Conservation (phyloP, 2,797 vertebrate genomes). For the Enteromius mattozi region DNA sequence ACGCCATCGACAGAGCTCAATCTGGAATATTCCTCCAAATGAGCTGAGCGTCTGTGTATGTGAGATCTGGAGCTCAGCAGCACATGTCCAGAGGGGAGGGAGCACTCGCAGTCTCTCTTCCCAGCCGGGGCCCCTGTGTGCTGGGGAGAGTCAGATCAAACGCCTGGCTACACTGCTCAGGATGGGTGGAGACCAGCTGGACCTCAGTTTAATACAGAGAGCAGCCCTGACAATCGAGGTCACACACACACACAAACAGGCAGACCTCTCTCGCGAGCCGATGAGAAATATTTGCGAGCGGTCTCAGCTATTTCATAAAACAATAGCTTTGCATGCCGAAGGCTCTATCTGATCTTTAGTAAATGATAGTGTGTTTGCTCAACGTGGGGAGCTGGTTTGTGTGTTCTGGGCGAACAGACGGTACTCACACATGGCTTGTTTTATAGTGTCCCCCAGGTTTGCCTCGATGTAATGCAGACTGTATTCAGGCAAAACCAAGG, state of each 20-base stretch:
- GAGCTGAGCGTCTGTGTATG: constrained; percentile 1
- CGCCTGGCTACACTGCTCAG: constrained; percentile 35
- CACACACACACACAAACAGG: constrained; percentile 26
- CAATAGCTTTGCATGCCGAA: constrained; percentile 26
- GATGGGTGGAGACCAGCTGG: constrained; percentile 54
- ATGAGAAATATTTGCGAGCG: constrained; percentile 21
- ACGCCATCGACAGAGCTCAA: constrained; percentile 13
- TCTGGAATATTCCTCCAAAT: background rate
- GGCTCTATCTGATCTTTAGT: constrained; percentile 16
- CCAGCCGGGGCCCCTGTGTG: constrained; percentile 37
- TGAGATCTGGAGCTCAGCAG: constrained; percentile 40
- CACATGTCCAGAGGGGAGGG: constrained; percentile 32
- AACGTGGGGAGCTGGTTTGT: constrained; percentile 11
- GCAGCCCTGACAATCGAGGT: constrained; percentile 40
- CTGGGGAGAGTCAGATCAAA: constrained; percentile 45
- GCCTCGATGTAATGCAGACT: constrained; percentile 98
- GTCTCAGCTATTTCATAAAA: constrained; percentile 22
- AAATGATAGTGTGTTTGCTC: constrained; percentile 26
- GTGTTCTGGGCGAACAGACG: constrained; percentile 24
- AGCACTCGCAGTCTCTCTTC: background rate
- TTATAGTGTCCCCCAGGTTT: constrained; percentile 89
- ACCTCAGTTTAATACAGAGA: constrained; percentile 47
- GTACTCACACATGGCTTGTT: constrained; percentile 94
- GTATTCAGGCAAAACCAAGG: constrained; percentile 95
- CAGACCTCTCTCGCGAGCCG: constrained; percentile 15